Percentiles rank a stretch among this genome's conserved stretches.
phyloP scores from a whole-genome alignment of 2,797 vertebrate genomes.

The Coranthus polyacanthus region DNA sequence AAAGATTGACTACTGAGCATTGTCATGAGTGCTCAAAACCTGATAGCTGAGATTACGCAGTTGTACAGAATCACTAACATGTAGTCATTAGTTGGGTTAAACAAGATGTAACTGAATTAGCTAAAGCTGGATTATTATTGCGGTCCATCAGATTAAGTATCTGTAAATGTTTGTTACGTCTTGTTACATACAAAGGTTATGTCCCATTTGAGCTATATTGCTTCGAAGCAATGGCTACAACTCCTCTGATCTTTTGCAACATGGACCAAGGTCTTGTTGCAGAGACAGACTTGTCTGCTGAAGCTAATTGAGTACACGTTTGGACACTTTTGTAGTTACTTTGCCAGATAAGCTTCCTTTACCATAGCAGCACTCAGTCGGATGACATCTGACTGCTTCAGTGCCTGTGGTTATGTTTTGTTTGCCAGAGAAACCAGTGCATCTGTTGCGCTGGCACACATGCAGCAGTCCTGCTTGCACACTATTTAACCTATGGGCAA shows the following conservation, averaged over 20 bases:
- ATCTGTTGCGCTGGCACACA: constrained; percentile 35
- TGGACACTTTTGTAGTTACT: constrained; percentile 40
- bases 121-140: not conserved
- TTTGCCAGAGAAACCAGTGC: constrained; percentile 36
- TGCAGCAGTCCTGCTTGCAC: constrained; percentile 19
- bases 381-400: constrained; percentile 46
- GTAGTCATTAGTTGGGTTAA: not conserved
- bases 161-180: constrained; percentile 1
- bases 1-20: not conserved
- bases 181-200: constrained; percentile 8
- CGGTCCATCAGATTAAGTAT: not conserved
- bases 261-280: constrained; percentile 9
- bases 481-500: constrained; percentile 31
- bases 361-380: constrained; percentile 30
- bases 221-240: constrained; percentile 3
- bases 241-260: constrained; percentile 8
- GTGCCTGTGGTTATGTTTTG: constrained; percentile 36
- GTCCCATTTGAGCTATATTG: not conserved
- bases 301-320: constrained; percentile 37
- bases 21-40: too few species aligned
- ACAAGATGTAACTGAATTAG: not conserved
- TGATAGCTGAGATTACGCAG: not conserved
- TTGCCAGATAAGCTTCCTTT: constrained; percentile 33
- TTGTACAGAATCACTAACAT: not conserved
- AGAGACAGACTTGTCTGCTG: constrained; percentile 11